A percentile compares a stretch with the other conserved stretches of the same genome.
phyloP scores from a whole-genome alignment of 2,797 vertebrate species.

The Peromyscus eremicus region DNA sequence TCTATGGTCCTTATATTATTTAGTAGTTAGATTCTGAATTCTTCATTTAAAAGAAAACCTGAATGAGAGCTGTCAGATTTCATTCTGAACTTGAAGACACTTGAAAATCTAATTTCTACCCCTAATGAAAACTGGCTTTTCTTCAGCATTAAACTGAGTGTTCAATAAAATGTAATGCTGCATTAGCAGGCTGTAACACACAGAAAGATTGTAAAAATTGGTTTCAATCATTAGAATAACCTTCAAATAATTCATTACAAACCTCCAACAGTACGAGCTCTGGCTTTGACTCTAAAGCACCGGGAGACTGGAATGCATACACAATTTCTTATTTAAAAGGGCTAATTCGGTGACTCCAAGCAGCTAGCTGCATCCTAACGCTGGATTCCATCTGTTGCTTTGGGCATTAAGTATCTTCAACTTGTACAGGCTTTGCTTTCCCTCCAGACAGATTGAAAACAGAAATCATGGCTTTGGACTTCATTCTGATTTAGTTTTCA shows the following conservation, averaged over 20 bases:
- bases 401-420: conserved; percentile 51
- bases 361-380: conserved; percentile 42
- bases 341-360: conserved; percentile 37
- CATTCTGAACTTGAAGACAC: conserved; percentile 17
- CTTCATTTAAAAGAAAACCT: conserved; percentile 53
- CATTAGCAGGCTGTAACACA: conserved; percentile 47
- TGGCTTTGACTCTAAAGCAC: conserved; percentile 43
- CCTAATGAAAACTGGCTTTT: conserved; percentile 46
- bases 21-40: conserved; percentile 60
- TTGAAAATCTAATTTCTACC: conserved; percentile 57
- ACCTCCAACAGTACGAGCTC: not conserved
- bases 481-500: not conserved
- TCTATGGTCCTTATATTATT: conserved; percentile 26
- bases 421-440: conserved; percentile 19
- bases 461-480: not conserved
- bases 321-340: conserved; percentile 52
- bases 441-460: not conserved
- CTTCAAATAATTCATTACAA: conserved; percentile 65
- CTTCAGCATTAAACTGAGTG: conserved; percentile 25
- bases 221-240: conserved; percentile 57
- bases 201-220: conserved; percentile 54
- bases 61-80: conserved; percentile 38
- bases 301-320: conserved; percentile 27
- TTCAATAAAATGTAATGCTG: conserved; percentile 13
- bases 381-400: conserved; percentile 52